Conservation (phyloP, 2,888 invertebrate genomes). For the Zaprionus bogoriensis region DNA sequence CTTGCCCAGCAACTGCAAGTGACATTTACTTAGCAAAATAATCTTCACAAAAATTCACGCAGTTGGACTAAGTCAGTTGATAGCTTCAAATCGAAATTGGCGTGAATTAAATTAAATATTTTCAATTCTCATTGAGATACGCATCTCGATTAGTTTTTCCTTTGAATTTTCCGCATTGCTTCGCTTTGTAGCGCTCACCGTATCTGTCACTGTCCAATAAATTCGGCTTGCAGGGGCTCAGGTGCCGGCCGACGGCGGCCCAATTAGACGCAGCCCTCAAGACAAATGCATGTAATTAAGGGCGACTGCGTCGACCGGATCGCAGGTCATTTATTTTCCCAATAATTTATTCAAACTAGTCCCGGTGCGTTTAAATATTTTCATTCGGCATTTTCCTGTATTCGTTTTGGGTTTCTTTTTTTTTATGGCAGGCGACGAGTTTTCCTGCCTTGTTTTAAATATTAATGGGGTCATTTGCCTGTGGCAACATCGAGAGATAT, state of each 20-base stretch:
- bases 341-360: slow-evolving; percentile 60
- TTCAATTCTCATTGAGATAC: too few species aligned
- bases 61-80: too few species aligned
- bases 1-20: too few species aligned
- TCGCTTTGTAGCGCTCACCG: too few species aligned
- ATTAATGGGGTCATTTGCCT: slow-evolving; percentile 74
- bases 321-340: slow-evolving; percentile 49
- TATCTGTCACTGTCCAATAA: slow-evolving; percentile 30
- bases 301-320: slow-evolving; percentile 30
- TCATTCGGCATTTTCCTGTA: slow-evolving; percentile 8
- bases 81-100: too few species aligned
- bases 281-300: slow-evolving; percentile 60
- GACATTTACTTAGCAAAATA: too few species aligned
- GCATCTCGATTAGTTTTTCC: not conserved
- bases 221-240: slow-evolving; percentile 41
- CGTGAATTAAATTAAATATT: too few species aligned
- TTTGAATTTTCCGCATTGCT: slow-evolving; percentile 7
- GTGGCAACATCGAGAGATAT: not conserved
- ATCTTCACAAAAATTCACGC: too few species aligned
- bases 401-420: not conserved
- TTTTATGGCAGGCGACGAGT: slow-evolving; percentile 23
- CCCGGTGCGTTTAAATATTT: slow-evolving; percentile 5
- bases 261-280: slow-evolving; percentile 46
- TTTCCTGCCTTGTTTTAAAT: slow-evolving; percentile 40
- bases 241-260: slow-evolving; percentile 45